Evolutionary conservation across 2,113 vertebrate genomes (phyloP).

Genomic region (Formicarius rufipectus): DNA sequence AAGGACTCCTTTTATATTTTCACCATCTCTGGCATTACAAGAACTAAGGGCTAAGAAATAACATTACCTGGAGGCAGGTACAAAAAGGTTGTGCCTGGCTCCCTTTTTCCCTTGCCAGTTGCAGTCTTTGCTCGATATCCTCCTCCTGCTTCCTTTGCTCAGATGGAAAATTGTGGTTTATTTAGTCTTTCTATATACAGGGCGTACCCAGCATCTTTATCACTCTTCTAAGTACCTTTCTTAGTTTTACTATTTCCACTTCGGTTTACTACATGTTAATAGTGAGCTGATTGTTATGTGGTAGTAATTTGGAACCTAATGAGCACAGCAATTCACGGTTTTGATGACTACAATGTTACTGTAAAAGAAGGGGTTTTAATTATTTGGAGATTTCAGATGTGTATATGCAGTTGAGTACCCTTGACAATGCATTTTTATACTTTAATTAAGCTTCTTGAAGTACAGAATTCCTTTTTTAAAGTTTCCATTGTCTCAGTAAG

Average conservation of each 20-base stretch:
- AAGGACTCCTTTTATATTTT: background rate
- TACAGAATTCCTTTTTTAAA: slow-evolving; percentile 18
- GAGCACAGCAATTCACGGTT: slow-evolving; percentile 4
- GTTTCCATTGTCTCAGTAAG: slow-evolving; percentile 41
- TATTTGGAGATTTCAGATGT: slow-evolving; percentile 40
- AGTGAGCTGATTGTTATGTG: slow-evolving; percentile 37
- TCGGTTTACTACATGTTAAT: background rate
- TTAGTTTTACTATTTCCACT: background rate
- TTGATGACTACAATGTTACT: slow-evolving; percentile 42
- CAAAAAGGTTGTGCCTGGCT: background rate
- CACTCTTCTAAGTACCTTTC: background rate
- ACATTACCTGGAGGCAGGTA: background rate
- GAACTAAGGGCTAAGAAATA: background rate
- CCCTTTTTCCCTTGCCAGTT: background rate
- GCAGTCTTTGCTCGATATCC: background rate
- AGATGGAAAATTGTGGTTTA: background rate
- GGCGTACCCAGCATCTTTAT: background rate
- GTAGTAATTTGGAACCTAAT: slow-evolving; percentile 16
- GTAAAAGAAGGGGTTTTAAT: slow-evolving; percentile 20
- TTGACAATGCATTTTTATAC: slow-evolving; percentile 50
- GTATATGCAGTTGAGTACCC: slow-evolving; percentile 23
- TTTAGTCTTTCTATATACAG: background rate
- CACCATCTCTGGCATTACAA: background rate
- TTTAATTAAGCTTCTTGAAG: slow-evolving; percentile 53
- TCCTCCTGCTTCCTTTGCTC: background rate